Percentiles rank a stretch among this genome's conserved stretches.
These are phyloP conservation scores for Rhorus exstirpatorius DNA, from an alignment of 2,888 invertebrate genomes.

Conservation along the genomic window DNA sequence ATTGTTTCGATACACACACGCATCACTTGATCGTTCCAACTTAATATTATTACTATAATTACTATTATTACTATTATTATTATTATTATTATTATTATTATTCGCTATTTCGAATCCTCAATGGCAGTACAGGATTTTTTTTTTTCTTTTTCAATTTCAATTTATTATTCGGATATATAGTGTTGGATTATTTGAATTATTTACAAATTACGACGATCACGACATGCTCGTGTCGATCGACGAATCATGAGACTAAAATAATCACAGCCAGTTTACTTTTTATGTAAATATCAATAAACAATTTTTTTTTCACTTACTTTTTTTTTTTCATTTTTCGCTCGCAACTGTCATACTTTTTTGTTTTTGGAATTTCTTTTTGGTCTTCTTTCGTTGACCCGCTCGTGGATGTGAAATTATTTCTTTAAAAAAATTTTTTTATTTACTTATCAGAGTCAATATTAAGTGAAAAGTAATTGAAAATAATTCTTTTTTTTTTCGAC, in stretches of 20 bases:
- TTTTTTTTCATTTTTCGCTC: background rate
- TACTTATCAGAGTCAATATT: too few relatives aligned
- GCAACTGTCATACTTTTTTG: conserved; percentile 11
- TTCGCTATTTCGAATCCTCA: conserved; percentile 67
- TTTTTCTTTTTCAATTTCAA: background rate
- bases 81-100: conserved; percentile 70
- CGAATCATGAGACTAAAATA: conserved; percentile 82
- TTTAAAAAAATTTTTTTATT: too few relatives aligned
- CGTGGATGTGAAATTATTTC: too few relatives aligned
- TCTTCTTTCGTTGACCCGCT: background rate
- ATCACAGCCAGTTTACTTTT: conserved; percentile 84
- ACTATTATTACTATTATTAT: conserved; percentile 74
- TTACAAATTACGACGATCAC: conserved; percentile 59
- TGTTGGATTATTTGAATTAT: conserved; percentile 67
- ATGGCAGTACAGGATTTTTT: conserved; percentile 56
- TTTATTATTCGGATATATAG: conserved; percentile 53
- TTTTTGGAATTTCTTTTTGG: background rate
- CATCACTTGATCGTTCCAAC: conserved; percentile 21
- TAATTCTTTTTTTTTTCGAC: background rate
- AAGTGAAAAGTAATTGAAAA: background rate
- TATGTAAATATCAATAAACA: conserved; percentile 79
- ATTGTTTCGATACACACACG: conserved; percentile 77
- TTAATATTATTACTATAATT: too few relatives aligned
- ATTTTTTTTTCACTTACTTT: conserved; percentile 54
- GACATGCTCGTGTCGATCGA: conserved; percentile 70